These are phyloP conservation scores for Brenthis daphne DNA, from an alignment of 2,888 invertebrate species.

Conservation along the genomic window DNA sequence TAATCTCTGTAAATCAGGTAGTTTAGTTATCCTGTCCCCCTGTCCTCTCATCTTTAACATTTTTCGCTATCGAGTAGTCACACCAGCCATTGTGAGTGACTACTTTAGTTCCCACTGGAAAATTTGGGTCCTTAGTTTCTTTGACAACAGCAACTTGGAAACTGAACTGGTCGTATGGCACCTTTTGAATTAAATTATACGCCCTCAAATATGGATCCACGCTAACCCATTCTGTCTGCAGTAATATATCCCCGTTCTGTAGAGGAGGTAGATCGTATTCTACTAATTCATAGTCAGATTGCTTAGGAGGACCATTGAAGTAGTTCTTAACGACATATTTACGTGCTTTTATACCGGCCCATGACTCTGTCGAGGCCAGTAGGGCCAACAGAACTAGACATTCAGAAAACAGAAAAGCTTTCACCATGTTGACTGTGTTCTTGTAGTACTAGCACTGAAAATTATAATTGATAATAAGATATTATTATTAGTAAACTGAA, in stretches of 20 bases:
- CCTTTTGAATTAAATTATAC: conserved; percentile 28
- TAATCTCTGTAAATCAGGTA: conserved; percentile 76
- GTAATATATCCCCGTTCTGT: conserved; percentile 74
- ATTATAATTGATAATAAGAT: background rate
- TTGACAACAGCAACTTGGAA: conserved; percentile 66
- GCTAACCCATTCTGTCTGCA: conserved; percentile 55
- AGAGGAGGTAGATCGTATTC: conserved; percentile 83
- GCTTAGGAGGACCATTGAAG: conserved; percentile 82
- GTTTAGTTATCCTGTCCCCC: no score
- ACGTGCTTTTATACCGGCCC: conserved; percentile 5
- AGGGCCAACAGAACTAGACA: no score
- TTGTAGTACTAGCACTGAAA: conserved; percentile 1
- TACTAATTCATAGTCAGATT: conserved; percentile 79
- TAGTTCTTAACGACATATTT: conserved; percentile 80
- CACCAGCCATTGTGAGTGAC: conserved; percentile 84
- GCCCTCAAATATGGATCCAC: conserved; percentile 53
- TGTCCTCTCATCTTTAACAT: conserved; percentile 16
- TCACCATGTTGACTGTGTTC: conserved; percentile 59
- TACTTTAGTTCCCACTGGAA: conserved; percentile 81
- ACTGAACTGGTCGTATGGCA: conserved; percentile 52
- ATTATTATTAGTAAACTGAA: background rate
- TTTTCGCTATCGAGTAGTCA: conserved; percentile 39
- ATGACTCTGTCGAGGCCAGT: no score
- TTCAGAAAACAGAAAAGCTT: conserved; percentile 47
- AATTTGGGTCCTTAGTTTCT: conserved; percentile 82